Percentiles rank a stretch among this genome's conserved stretches.
These are phyloP conservation scores for Anseranas semipalmata DNA, from an alignment of 2,113 vertebrate species.

Conservation along the genomic window DNA sequence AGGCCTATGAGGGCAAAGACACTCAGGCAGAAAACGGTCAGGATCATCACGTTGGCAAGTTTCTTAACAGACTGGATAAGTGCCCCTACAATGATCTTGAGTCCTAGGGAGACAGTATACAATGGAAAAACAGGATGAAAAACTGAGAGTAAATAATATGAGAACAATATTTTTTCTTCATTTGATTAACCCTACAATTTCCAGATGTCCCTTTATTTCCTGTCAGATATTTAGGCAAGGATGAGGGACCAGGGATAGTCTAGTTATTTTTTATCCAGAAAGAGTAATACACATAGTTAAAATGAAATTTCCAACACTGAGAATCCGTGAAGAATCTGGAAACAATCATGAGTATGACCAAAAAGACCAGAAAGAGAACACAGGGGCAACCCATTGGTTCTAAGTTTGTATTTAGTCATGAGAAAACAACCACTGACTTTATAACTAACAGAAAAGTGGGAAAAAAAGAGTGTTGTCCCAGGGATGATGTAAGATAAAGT, in stretches of 20 bases:
- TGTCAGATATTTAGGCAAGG: not conserved
- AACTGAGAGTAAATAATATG: not conserved
- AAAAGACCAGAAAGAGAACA: not conserved
- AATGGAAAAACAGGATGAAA: not conserved
- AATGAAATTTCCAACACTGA: not conserved
- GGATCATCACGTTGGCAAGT: constrained; percentile 93
- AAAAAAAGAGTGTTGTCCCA: not conserved
- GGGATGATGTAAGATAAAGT: not conserved
- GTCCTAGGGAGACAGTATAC: constrained; percentile 72
- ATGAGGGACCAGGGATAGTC: fast-evolving
- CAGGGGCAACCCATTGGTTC: not conserved
- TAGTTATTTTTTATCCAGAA: not conserved
- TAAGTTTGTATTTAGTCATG: not conserved
- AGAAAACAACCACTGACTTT: not conserved
- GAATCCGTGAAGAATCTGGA: not conserved
- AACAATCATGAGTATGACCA: not conserved
- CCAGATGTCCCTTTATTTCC: not conserved
- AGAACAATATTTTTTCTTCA: not conserved
- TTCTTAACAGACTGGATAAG: constrained; percentile 96
- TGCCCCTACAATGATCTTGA: constrained; percentile 95
- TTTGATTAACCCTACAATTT: not conserved
- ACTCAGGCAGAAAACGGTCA: constrained; percentile 93
- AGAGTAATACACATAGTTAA: not conserved
- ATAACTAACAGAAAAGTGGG: not conserved
- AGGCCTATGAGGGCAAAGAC: constrained; percentile 95